Evolutionary conservation across 1,140 invertebrate species (phyloP), one percentile per base, ranked within the genome.

Genomic region (Drosophila dunni): DNA sequence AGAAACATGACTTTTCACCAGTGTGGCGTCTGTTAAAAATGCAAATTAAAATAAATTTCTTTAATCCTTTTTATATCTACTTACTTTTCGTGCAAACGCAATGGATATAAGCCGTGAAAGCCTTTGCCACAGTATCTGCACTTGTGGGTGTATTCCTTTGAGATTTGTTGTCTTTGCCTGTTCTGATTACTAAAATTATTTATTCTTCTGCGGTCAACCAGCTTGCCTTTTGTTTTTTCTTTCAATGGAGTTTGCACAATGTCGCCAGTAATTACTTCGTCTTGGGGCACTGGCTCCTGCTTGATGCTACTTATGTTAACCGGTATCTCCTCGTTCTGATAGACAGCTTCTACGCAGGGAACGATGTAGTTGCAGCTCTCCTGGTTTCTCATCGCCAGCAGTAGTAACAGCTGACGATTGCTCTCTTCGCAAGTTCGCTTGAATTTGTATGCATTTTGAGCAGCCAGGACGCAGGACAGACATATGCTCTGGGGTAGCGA

Each of bases 371-470:
- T 54, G 40, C 9, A 8, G 1, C 10, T 42, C 9, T 40, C 46
- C 13, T 11, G 15, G 9, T 34, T 17, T 7, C 29, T 24, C 9
- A 24, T 45, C 5, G 46, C 34, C 3, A 66, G 20, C 0, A 85
- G 15, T 4, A 62, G 10, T 7, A 58, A 20, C 10, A 81, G 56
- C 8, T 34, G 29, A 0, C 46, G 44, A 38, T 69, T 45, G 33
- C 73, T 81, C 9, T 62, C 63, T 10, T 85, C 81, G 13, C 64
- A 78, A 0, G 57, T 73, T 2, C 44, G 38, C 10, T 81, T 85
- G 29, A 85, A 84, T 9, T 65, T 75, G n/a, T 63, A 85, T 3
- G 81, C 78, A 48, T 51, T 70, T 34, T 84, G 81, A 8, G 78
- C 74, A 3, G 64, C 78, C 1, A 74, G 20, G 5, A 81, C 57